Evolutionary conservation across 2,888 invertebrate genomes (phyloP).

Genomic region (Drosophila macrothrix): DNA sequence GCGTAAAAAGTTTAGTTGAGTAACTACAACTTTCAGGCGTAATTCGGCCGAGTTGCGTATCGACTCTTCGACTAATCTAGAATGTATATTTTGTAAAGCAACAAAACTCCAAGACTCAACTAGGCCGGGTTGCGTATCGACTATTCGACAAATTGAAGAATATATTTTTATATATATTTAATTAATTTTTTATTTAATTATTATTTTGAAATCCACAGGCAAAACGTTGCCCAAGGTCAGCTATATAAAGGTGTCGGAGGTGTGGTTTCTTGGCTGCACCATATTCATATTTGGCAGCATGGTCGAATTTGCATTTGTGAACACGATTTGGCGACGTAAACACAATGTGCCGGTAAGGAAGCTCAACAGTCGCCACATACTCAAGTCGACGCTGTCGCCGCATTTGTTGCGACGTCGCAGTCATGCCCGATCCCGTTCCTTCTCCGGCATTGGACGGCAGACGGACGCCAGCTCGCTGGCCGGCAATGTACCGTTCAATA

Average conservation of each 20-base stretch:
- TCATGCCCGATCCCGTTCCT: slow-evolving; percentile 90
- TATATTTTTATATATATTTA: not conserved
- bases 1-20: not conserved
- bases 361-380: slow-evolving; percentile 91
- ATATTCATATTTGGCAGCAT: slow-evolving; percentile 94
- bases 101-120: not conserved
- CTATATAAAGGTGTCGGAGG: slow-evolving; percentile 95
- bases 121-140: not conserved
- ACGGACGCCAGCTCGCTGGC: slow-evolving; percentile 85
- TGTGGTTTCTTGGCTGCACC: slow-evolving; percentile 94
- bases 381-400: slow-evolving; percentile 93
- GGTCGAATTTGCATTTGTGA: slow-evolving; percentile 95
- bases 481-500: slow-evolving; percentile 88
- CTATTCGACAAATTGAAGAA: not conserved
- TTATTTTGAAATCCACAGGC: slow-evolving; percentile 74
- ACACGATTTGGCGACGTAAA: slow-evolving; percentile 94
- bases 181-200: not conserved
- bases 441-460: slow-evolving; percentile 65
- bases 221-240: slow-evolving; percentile 95
- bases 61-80: not conserved
- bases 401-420: slow-evolving; percentile 90
- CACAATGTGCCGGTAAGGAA: slow-evolving; percentile 84
- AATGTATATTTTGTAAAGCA: not conserved
- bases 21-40: not conserved
- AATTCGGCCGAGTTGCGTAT: not conserved